Conservation (phyloP, 2,888 invertebrate species). For the Hemicrepidius hirtus region DNA sequence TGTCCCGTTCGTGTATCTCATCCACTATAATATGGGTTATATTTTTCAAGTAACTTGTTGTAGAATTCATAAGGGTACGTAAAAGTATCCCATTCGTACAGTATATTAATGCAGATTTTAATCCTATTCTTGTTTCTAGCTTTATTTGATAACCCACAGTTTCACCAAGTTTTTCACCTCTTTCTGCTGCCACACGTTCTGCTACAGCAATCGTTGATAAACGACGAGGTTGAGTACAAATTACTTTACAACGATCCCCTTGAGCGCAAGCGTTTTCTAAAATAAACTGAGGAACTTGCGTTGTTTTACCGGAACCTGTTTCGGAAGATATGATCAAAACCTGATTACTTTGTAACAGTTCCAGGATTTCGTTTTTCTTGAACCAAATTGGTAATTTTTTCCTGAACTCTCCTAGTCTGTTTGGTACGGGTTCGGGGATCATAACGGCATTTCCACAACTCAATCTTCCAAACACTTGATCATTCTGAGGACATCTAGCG, state of each 20-base stretch:
- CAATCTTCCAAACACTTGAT: conserved; percentile 45
- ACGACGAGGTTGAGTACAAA: conserved; percentile 95
- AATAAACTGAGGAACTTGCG: conserved; percentile 95
- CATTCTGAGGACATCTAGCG: conserved; percentile 15
- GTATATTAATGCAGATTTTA: conserved; percentile 88
- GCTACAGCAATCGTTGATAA: conserved; percentile 93
- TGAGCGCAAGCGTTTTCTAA: conserved; percentile 82
- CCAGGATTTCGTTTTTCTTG: conserved; percentile 79
- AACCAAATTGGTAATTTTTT: conserved; percentile 82
- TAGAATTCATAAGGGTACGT: conserved; percentile 86
- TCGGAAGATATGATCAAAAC: conserved; percentile 87
- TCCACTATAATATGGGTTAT: conserved; percentile 94
- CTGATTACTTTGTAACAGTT: conserved; percentile 79
- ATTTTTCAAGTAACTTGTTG: conserved; percentile 79
- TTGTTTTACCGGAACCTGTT: conserved; percentile 96
- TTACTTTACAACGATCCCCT: conserved; percentile 84
- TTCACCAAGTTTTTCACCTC: conserved; percentile 74
- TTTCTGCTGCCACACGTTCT: conserved; percentile 85
- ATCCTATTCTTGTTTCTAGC: conserved; percentile 88
- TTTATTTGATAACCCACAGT: conserved; percentile 94
- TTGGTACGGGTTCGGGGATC: conserved; percentile 71
- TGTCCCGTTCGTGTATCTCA: conserved; percentile 96
- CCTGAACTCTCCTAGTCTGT: conserved; percentile 76
- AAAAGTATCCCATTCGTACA: conserved; percentile 95
- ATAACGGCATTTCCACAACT: conserved; percentile 40